Evolutionary conservation across 2,113 vertebrate genomes (phyloP), one percentile per base, ranked within the genome.

Genomic region (Setophaga petechia): DNA sequence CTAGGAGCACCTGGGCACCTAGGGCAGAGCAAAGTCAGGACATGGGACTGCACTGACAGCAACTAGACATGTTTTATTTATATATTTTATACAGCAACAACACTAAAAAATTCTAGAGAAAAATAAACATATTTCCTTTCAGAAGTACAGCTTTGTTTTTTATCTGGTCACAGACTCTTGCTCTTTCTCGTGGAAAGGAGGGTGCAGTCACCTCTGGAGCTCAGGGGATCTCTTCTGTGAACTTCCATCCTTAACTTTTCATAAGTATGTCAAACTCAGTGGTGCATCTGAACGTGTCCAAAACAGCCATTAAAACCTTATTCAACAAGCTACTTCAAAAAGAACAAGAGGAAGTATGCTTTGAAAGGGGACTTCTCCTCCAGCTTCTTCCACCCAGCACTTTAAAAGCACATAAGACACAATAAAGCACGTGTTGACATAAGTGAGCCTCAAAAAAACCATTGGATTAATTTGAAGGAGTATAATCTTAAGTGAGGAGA

Each of bases 391-490:
- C 41, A 96, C 57, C 69, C 77, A 85, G 59, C 72, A n/a, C 78
- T 95, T 93, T 80, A 79, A 94, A 89, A 95, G 85, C 67, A 89
- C 35, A 9, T 65, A 94, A 78, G 87, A 87, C 81, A 94, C 83
- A 84, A 76, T 89, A 89, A 95, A 94, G 78, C 67, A 85, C 0
- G 2, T 97, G 93, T 95, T 95, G 95, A 96, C 91, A 94, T 92
- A 96, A 97, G 65, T 72, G 73, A 94, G 81, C 86, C 81, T 93
- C 93, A 81, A 84, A 93, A 96, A 94, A 74, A 44, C 39, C 65
- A 84, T 16, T 81, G 91, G 96, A 89, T 93, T 94, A 94, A 89
- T 94, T 85, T 93, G 93, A 93, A 92, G 93, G 79, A 96, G 39
- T 81, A 84, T 92, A 90, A 96, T 88, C 93, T 68, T 87, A 94